These are phyloP conservation scores for Pipa parva DNA, from an alignment of 2,113 vertebrate genomes.

Conservation along the genomic window DNA sequence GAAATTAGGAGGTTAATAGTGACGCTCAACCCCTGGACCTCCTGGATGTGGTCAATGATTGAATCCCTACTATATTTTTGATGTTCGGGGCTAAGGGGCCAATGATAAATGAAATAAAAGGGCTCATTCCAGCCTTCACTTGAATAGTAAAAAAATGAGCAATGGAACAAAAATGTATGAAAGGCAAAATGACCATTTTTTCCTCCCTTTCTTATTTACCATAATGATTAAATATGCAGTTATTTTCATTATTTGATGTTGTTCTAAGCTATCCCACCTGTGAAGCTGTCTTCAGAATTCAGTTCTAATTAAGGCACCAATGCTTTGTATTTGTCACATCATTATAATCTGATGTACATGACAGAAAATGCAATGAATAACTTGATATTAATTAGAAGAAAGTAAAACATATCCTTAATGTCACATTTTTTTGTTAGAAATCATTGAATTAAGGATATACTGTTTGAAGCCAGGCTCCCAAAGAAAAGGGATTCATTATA, in stretches of 20 bases:
- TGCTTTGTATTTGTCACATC: conserved; percentile 35
- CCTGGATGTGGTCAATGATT: too few species aligned
- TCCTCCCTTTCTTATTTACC: neutral
- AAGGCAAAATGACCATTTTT: conserved; percentile 7
- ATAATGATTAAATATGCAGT: neutral
- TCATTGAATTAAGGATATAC: conserved; percentile 5
- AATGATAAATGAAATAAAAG: neutral
- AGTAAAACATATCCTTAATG: conserved; percentile 31
- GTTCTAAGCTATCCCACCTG: conserved; percentile 25
- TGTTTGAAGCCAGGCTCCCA: conserved; percentile 4
- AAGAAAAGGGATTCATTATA: conserved; percentile 28
- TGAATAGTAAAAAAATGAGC: neutral
- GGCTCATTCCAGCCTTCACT: neutral
- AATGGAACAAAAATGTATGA: neutral
- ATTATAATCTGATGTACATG: conserved; percentile 29
- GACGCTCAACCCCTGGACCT: too few species aligned
- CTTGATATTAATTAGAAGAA: conserved; percentile 43
- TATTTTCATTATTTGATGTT: conserved; percentile 16
- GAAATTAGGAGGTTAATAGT: too few species aligned
- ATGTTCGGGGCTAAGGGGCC: neutral
- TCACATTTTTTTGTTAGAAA: conserved; percentile 25
- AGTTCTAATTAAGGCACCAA: conserved; percentile 33
- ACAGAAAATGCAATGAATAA: conserved; percentile 27
- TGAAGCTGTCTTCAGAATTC: conserved; percentile 24
- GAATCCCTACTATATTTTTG: too few species aligned